phyloP scores from a whole-genome alignment of 2,888 invertebrate genomes.

The Pelosia muscerda region DNA sequence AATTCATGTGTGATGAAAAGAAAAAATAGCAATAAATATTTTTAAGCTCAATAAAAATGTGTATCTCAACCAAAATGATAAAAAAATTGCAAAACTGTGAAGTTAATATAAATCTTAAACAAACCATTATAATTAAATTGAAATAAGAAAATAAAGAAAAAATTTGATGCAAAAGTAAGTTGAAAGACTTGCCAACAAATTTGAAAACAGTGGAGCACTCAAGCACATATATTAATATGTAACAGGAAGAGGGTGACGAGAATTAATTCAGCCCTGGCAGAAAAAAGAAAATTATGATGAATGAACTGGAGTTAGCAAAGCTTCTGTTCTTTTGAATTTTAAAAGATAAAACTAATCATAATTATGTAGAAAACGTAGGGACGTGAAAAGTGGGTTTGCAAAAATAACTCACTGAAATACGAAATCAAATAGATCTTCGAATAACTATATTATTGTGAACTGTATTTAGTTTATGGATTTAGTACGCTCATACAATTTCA shows the following conservation, averaged over 20 bases:
- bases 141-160: conserved; percentile 8
- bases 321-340: conserved; percentile 37
- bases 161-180: conserved; percentile 27
- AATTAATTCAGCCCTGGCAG: conserved; percentile 42
- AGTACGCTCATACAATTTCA: conserved; percentile 54
- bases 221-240: conserved; percentile 48
- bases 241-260: conserved; percentile 46
- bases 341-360: conserved; percentile 26
- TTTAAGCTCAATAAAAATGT: neutral
- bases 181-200: conserved; percentile 35
- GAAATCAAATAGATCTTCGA: neutral
- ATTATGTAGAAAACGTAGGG: conserved; percentile 3
- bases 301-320: conserved; percentile 33
- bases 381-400: neutral
- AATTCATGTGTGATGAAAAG: neutral
- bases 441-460: neutral
- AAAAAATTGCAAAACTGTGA: neutral
- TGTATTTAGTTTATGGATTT: conserved; percentile 42
- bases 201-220: conserved; percentile 38
- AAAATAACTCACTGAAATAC: neutral
- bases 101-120: neutral
- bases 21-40: neutral
- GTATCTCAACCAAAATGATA: neutral
- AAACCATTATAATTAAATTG: neutral
- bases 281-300: conserved; percentile 45